Base-by-base conservation (phyloP, 2,888 invertebrate genomes). In the Embidobia sp. region DNA sequence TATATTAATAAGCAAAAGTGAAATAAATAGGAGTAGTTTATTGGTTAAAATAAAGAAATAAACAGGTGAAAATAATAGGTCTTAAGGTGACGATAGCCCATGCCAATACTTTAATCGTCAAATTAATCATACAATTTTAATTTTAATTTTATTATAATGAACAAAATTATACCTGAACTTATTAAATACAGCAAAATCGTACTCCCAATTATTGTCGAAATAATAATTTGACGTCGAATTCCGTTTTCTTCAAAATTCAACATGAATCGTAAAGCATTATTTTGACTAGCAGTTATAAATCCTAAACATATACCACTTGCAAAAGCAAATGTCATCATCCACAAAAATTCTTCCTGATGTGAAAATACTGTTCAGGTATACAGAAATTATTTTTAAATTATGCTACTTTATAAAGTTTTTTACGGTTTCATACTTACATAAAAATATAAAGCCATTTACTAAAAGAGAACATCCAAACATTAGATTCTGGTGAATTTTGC, bases 221-320 rank as follows among this genome's bases (percentile, higher is more conserved):
- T 37, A 15, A 73, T 53, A n/a, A 77, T 57, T 29, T 67, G 55
- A 5, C 35, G 31, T 67, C 55, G 46, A 26, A 55, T 55, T 10
- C 55, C 37, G 22, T 8, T 40, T 22, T 31, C 8, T 13, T 48
- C 55, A 0, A 18, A 37, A 19, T 44, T 55, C 5, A 46, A 10
- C 18, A 73, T 18, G 33, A 33, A 67, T 31, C 59, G 55, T 26
- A 55, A 26, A 7, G 73, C 73, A 31, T 46, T 59, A 57, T 74
- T 48, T 42, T 77, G 73, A 13, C 26, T 61, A 16, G 27, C 10
- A 8, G 33, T 64, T 13, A 69, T 31, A 7, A 59, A 74, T 22
- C 74, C 78, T 10, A 75, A 16, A 31, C 70, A 44, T 6, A 75
- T 46, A 10, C 78, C 78, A 61, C 75, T 66, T 11, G 29, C 29